Evolutionary conservation across 2,113 vertebrate species (phyloP).

Genomic region (Channa argus): DNA sequence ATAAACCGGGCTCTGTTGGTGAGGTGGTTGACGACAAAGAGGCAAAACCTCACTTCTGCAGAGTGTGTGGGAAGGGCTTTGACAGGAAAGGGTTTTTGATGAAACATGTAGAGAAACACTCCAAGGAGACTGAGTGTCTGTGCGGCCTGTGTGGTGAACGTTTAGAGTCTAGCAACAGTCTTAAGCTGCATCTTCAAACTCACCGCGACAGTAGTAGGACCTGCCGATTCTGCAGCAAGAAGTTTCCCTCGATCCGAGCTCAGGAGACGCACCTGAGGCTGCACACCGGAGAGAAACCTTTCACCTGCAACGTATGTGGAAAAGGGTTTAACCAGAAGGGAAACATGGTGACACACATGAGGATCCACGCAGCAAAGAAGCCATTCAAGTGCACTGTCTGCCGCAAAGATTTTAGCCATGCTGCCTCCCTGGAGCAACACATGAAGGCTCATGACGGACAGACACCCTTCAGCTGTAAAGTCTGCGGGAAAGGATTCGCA

Average conservation of each 20-base stretch:
- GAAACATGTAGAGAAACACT: slow-evolving; percentile 60
- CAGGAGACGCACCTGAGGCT: slow-evolving; percentile 61
- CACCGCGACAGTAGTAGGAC: slow-evolving; percentile 57
- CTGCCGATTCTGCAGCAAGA: slow-evolving; percentile 58
- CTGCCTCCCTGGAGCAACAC: slow-evolving; percentile 50
- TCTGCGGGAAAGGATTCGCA: slow-evolving; percentile 35
- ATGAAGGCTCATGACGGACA: slow-evolving; percentile 40
- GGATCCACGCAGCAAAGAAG: slow-evolving; percentile 45
- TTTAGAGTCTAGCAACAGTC: slow-evolving; percentile 11
- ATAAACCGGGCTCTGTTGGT: rapidly evolving
- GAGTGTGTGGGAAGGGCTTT: slow-evolving; percentile 59
- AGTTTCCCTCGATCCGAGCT: slow-evolving; percentile 58
- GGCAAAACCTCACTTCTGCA: slow-evolving; percentile 37
- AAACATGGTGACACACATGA: slow-evolving; percentile 63
- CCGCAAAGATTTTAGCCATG: slow-evolving; percentile 39
- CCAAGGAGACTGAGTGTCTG: background rate
- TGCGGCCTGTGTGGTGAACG: slow-evolving; percentile 64
- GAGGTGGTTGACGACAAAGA: background rate
- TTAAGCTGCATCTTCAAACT: slow-evolving; percentile 59
- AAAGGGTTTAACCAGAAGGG: slow-evolving; percentile 68
- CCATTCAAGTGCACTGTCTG: slow-evolving; percentile 39
- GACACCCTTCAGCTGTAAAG: slow-evolving; percentile 35
- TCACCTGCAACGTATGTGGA: slow-evolving; percentile 49
- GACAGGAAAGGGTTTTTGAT: slow-evolving; percentile 59
- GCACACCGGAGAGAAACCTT: slow-evolving; percentile 67